phyloP scores from a whole-genome alignment of 1,140 invertebrate species.

The Zaprionus ghesquierei region DNA sequence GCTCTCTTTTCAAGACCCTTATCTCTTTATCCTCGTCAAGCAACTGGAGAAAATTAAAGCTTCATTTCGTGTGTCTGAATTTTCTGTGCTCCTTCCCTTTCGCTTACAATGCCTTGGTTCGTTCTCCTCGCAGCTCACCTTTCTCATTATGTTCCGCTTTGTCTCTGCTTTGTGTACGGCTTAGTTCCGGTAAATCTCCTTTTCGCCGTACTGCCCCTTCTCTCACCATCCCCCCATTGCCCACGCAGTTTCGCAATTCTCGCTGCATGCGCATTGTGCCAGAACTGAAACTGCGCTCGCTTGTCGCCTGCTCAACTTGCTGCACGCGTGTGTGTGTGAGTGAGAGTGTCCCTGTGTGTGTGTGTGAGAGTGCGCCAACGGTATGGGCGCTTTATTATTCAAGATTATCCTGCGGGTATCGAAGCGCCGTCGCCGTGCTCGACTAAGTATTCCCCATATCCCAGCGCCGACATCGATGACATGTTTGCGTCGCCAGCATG shows the following conservation, averaged over 20 bases:
- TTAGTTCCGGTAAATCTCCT: slow-evolving; percentile 7
- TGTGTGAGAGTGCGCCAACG: slow-evolving; percentile 10
- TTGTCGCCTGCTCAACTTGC: slow-evolving; percentile 32
- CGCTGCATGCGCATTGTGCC: slow-evolving; percentile 6
- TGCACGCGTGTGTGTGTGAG: neutral
- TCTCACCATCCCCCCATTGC: no score
- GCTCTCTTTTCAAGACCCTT: neutral
- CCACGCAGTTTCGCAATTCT: neutral
- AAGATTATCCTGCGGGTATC: slow-evolving; percentile 76
- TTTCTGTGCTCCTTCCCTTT: neutral
- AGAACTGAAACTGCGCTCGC: neutral
- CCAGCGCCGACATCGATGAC: slow-evolving; percentile 60
- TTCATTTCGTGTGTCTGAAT: neutral
- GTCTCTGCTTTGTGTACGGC: neutral
- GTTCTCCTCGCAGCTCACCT: neutral
- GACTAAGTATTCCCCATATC: slow-evolving; percentile 40
- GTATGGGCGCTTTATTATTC: slow-evolving; percentile 65
- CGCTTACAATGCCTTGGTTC: neutral
- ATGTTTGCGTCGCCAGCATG: slow-evolving; percentile 79
- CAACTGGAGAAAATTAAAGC: neutral
- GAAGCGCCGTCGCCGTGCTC: slow-evolving; percentile 48
- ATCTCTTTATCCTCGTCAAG: neutral
- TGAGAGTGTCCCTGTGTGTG: neutral
- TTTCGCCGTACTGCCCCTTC: neutral
- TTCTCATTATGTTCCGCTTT: slow-evolving; percentile 1